These are phyloP conservation scores for Rhinoptilus africanus DNA, from an alignment of 2,113 vertebrate species.

Conservation along the genomic window DNA sequence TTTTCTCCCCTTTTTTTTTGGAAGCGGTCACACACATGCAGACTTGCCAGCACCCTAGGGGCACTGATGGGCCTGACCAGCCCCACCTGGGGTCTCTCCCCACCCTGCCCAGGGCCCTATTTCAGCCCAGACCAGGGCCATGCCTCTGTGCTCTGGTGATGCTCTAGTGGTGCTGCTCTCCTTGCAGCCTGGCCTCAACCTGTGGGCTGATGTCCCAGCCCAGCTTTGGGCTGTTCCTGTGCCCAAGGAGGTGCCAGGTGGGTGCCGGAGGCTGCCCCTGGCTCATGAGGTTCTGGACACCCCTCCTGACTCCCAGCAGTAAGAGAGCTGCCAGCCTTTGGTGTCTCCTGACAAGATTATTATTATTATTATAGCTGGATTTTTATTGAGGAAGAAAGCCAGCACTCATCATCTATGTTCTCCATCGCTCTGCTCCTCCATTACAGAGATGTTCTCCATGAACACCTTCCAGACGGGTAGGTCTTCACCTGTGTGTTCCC, in stretches of 20 bases:
- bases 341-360: not conserved
- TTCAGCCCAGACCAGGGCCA: fast-evolving
- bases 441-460: fast-evolving
- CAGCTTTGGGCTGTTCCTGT: not conserved
- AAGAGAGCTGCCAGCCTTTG: not conserved
- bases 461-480: not conserved
- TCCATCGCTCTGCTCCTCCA: not conserved
- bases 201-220: not conserved
- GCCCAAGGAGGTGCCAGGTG: too few relatives aligned
- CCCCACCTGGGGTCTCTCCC: not conserved
- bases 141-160: fast-evolving
- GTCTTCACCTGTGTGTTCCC: not conserved
- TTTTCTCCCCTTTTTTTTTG: not conserved
- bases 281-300: not conserved
- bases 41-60: not conserved
- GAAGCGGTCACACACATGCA: not conserved
- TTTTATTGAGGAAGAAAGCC: not conserved
- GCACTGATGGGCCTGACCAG: not conserved
- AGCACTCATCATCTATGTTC: fast-evolving
- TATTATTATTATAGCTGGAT: not conserved
- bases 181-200: fast-evolving
- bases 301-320: not conserved
- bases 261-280: not conserved
- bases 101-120: not conserved
- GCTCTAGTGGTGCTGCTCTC: fast-evolving